phyloP scores from a whole-genome alignment of 1,140 invertebrate species.

The Diploscapter pachys region DNA sequence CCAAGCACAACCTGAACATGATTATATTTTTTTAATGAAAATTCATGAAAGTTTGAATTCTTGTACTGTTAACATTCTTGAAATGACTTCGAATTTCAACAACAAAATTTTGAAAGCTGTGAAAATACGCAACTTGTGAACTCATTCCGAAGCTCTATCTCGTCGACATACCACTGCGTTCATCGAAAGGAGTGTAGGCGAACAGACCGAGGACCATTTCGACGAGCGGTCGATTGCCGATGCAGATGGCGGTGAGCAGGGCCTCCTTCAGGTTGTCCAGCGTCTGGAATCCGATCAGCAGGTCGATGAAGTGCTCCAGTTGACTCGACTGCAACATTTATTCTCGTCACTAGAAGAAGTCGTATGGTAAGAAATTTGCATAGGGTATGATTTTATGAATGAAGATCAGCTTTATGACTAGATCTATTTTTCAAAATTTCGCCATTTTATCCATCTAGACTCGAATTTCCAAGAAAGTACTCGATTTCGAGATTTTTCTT shows the following conservation, averaged over 20 bases:
- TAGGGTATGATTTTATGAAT: too few relatives aligned
- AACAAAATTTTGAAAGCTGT: background rate
- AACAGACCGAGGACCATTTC: conserved; percentile 45
- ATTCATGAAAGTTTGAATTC: background rate
- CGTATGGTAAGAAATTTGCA: too few relatives aligned
- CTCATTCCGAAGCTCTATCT: background rate
- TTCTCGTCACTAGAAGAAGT: background rate
- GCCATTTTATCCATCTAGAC: too few relatives aligned
- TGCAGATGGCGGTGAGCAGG: conserved; percentile 37
- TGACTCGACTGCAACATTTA: conserved; percentile 18
- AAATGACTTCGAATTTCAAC: background rate
- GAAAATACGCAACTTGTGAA: background rate
- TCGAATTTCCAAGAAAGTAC: too few relatives aligned
- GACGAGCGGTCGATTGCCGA: conserved; percentile 45
- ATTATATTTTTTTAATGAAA: background rate
- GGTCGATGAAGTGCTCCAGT: conserved; percentile 18
- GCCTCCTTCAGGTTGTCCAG: conserved; percentile 42
- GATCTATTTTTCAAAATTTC: too few relatives aligned
- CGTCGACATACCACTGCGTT: conserved; percentile 24
- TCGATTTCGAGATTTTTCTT: too few relatives aligned
- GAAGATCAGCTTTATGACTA: too few relatives aligned
- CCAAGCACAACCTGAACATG: conserved; percentile 27
- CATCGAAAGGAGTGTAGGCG: conserved; percentile 38
- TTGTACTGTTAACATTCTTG: background rate
- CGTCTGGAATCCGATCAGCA: background rate